These are phyloP conservation scores for Tiliqua scincoides DNA, from an alignment of 2,113 vertebrate genomes.

Conservation along the genomic window DNA sequence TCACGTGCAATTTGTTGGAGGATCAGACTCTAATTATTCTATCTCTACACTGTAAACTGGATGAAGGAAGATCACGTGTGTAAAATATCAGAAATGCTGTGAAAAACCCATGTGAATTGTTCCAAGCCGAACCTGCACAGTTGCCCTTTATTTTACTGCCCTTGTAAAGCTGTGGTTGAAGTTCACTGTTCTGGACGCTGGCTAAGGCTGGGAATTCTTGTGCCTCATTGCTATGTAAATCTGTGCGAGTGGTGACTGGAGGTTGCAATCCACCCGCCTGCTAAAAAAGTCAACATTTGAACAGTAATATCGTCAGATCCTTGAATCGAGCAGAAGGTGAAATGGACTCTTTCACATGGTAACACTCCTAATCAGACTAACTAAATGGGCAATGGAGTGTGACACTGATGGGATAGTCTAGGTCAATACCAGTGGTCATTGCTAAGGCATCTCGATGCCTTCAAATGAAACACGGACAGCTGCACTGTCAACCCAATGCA, in stretches of 20 bases:
- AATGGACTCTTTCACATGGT: constrained; percentile 15
- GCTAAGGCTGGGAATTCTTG: background rate
- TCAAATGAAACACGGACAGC: background rate
- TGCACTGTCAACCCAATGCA: background rate
- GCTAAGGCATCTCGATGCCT: constrained; percentile 3
- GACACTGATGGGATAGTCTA: background rate
- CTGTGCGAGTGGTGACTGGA: background rate
- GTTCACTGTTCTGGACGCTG: background rate
- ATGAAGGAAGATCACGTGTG: background rate
- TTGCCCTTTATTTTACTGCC: background rate
- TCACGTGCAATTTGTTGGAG: too few relatives aligned
- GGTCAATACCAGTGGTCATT: constrained; percentile 9
- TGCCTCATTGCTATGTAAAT: rapidly evolving
- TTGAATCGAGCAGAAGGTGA: background rate
- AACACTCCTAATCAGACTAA: constrained; percentile 34
- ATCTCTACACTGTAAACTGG: background rate
- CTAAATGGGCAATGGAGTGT: constrained; percentile 2
- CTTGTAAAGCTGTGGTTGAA: background rate
- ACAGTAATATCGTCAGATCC: background rate
- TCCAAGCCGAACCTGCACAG: background rate
- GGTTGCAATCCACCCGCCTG: constrained; percentile 19
- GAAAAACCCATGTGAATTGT: background rate
- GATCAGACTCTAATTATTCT: too few relatives aligned
- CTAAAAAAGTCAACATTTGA: constrained; percentile 15
- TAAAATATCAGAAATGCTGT: background rate